Evolutionary conservation across 2,888 invertebrate species (phyloP).

Genomic region (Coelogynopora nodosa): DNA sequence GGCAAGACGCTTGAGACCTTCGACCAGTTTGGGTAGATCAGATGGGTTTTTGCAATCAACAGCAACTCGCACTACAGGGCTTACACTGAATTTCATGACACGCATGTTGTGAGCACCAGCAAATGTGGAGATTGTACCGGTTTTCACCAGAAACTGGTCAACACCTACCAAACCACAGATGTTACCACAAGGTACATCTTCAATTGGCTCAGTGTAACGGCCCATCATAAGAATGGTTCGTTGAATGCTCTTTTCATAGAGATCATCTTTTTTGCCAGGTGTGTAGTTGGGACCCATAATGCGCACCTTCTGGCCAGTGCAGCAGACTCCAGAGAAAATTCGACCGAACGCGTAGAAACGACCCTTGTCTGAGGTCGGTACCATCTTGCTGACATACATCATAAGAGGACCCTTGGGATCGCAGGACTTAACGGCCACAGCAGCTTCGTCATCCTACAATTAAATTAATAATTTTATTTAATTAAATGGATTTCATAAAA

Average conservation of each 20-base stretch:
- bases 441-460: constrained; percentile 80
- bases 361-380: constrained; percentile 98
- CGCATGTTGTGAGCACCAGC: constrained; percentile 99
- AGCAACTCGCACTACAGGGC: constrained; percentile 96
- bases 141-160: constrained; percentile 98
- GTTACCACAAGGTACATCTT: constrained; percentile 97
- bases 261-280: constrained; percentile 97
- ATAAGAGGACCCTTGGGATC: constrained; percentile 94
- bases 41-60: constrained; percentile 99
- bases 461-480: not conserved
- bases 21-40: constrained; percentile 95
- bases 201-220: constrained; percentile 96
- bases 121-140: constrained; percentile 96
- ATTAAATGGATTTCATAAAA: no score
- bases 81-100: constrained; percentile 99
- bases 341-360: constrained; percentile 99
- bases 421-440: constrained; percentile 73
- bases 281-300: constrained; percentile 98
- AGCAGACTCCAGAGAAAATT: constrained; percentile 84
- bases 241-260: constrained; percentile 97
- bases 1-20: constrained; percentile 94
- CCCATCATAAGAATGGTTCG: constrained; percentile 85
- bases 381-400: constrained; percentile 99
- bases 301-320: constrained; percentile 70
- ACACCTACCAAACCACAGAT: constrained; percentile 99